Evolutionary conservation across 2,888 invertebrate genomes (phyloP).

Genomic region (Dryadula phaetusa): DNA sequence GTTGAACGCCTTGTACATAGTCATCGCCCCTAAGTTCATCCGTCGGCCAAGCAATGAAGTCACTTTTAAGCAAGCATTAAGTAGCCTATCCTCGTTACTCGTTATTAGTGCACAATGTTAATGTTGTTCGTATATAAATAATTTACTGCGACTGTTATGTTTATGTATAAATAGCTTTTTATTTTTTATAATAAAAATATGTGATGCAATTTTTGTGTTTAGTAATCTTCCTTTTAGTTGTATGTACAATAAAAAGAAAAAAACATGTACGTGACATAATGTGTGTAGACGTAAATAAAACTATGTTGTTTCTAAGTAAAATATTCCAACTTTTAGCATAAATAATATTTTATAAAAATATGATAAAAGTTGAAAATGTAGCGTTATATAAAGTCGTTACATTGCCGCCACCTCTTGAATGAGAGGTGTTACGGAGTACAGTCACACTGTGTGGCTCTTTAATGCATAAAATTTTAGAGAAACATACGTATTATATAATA

Average conservation of each 20-base stretch:
- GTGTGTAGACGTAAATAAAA: background rate
- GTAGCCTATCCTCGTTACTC: constrained; percentile 72
- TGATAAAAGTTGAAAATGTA: constrained; percentile 5
- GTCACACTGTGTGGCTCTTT: background rate
- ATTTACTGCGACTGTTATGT: constrained; percentile 79
- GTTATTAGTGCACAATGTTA: constrained; percentile 83
- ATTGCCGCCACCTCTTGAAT: constrained; percentile 3
- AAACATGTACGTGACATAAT: background rate
- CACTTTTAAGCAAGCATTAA: constrained; percentile 56
- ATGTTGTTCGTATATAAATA: constrained; percentile 73
- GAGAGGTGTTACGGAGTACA: constrained; percentile 4
- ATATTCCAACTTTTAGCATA: background rate
- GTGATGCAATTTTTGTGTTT: constrained; percentile 71
- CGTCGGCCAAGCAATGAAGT: constrained; percentile 51
- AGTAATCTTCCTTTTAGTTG: constrained; percentile 40
- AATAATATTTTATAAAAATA: background rate
- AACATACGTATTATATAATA: background rate
- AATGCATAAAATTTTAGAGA: constrained; percentile 13
- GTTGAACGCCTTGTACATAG: constrained; percentile 72
- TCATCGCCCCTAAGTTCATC: constrained; percentile 63
- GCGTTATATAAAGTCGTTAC: constrained; percentile 6
- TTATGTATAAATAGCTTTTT: constrained; percentile 81
- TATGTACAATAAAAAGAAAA: background rate
- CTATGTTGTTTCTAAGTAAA: background rate
- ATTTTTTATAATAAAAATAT: constrained; percentile 75